phyloP scores from a whole-genome alignment of 2,888 invertebrate genomes.

The Augiades crinisus region DNA sequence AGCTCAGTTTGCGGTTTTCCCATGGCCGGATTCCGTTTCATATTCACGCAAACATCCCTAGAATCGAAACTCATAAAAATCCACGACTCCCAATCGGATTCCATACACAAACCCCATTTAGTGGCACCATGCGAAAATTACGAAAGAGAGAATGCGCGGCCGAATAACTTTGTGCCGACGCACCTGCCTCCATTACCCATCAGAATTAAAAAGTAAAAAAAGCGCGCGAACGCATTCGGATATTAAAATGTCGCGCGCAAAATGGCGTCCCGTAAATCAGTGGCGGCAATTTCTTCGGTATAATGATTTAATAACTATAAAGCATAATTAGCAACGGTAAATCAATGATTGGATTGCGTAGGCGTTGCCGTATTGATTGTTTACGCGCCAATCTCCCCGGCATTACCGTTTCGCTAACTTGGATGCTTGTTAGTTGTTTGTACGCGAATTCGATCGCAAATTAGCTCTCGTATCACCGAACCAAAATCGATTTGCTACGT shows the following conservation, averaged over 20 bases:
- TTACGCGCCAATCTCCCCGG: constrained; percentile 52
- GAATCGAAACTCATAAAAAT: constrained; percentile 32
- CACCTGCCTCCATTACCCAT: constrained; percentile 66
- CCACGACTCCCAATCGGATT: constrained; percentile 47
- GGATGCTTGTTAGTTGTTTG: constrained; percentile 34
- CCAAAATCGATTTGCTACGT: constrained; percentile 55
- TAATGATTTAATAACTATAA: constrained; percentile 71
- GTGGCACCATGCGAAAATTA: constrained; percentile 55
- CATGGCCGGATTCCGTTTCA: constrained; percentile 25
- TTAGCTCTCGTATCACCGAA: constrained; percentile 40
- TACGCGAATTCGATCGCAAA: constrained; percentile 38
- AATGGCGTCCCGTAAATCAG: constrained; percentile 73
- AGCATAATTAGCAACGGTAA: constrained; percentile 74
- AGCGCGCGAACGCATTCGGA: constrained; percentile 61
- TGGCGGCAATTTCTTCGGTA: constrained; percentile 65
- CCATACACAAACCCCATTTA: constrained; percentile 56
- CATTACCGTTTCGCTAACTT: constrained; percentile 31
- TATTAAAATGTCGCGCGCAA: constrained; percentile 71
- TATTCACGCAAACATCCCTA: constrained; percentile 27
- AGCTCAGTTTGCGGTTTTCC: constrained; percentile 24
- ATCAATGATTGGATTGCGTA: constrained; percentile 47
- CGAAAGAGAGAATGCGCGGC: constrained; percentile 48
- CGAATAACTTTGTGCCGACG: constrained; percentile 55
- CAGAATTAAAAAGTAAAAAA: constrained; percentile 60
- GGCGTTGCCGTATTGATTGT: constrained; percentile 59